These are phyloP conservation scores for Furcifer pardalis DNA, from an alignment of 2,797 vertebrate species.

Conservation along the genomic window DNA sequence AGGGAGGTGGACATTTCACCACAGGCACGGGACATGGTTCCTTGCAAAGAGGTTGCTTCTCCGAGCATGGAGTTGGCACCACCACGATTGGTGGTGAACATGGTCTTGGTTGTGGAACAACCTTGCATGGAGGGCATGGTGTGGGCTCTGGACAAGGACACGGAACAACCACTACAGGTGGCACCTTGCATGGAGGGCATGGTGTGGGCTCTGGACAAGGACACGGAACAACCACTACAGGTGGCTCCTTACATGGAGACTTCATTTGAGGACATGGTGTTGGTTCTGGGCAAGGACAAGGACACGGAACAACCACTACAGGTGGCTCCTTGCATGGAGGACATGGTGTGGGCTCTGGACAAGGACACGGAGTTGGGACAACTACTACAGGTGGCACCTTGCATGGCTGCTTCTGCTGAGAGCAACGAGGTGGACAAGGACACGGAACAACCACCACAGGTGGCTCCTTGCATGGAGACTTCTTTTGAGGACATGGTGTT, in stretches of 20 bases:
- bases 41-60: too few species aligned
- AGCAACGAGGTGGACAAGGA: too few species aligned
- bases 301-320: background rate
- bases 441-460: too few species aligned
- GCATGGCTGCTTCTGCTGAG: too few species aligned
- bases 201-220: background rate
- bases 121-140: background rate
- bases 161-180: background rate
- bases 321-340: background rate
- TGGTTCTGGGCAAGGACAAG: background rate
- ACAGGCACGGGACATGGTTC: background rate
- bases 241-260: background rate
- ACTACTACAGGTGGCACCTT: background rate
- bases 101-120: too few species aligned
- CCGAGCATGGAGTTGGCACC: too few species aligned
- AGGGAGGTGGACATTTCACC: background rate
- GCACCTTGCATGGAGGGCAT: background rate
- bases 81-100: too few species aligned
- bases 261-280: background rate
- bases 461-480: slow-evolving; percentile 4
- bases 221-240: background rate
- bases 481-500: too few species aligned
- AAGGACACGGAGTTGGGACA: background rate
- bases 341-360: background rate
- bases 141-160: too few species aligned